A percentile compares a stretch with the other conserved stretches of the same genome.
Evolutionary conservation across 2,888 invertebrate species (phyloP).

Genomic region (Uropetala carovei): DNA sequence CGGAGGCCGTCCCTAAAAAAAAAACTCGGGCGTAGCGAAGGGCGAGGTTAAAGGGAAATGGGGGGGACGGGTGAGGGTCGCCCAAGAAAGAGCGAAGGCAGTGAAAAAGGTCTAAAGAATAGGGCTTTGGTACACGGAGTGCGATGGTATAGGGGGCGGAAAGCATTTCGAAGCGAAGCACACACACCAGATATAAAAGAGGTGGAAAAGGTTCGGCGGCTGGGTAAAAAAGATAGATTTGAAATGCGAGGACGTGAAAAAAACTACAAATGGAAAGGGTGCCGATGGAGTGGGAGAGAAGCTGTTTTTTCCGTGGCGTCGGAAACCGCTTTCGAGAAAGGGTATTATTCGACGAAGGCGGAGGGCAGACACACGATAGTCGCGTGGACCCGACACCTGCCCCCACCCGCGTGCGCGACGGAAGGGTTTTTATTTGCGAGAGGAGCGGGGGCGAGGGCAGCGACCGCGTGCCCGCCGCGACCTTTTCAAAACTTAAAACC

Average conservation of each 20-base stretch:
- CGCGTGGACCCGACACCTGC: conserved; percentile 59
- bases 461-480: background rate
- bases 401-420: background rate
- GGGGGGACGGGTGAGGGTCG: too few species aligned
- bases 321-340: conserved; percentile 35
- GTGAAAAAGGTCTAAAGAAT: background rate
- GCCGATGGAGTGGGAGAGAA: background rate
- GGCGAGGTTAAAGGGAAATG: background rate
- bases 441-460: background rate
- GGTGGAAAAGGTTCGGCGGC: background rate
- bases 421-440: background rate
- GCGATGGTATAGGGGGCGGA: background rate
- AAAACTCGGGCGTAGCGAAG: background rate
- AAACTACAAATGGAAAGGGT: conserved; percentile 19
- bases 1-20: conserved; percentile 24
- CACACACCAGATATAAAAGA: conserved; percentile 1
- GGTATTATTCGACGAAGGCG: conserved; percentile 9
- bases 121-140: background rate
- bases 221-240: conserved; percentile 52
- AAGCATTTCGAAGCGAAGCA: background rate
- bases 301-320: conserved; percentile 45
- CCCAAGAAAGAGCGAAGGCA: background rate
- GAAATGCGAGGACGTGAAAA: conserved; percentile 41
- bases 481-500: conserved; percentile 23
- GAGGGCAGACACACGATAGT: conserved; percentile 27